These are phyloP conservation scores for Sacculina carcini DNA, from an alignment of 2,888 invertebrate genomes.

Conservation along the genomic window DNA sequence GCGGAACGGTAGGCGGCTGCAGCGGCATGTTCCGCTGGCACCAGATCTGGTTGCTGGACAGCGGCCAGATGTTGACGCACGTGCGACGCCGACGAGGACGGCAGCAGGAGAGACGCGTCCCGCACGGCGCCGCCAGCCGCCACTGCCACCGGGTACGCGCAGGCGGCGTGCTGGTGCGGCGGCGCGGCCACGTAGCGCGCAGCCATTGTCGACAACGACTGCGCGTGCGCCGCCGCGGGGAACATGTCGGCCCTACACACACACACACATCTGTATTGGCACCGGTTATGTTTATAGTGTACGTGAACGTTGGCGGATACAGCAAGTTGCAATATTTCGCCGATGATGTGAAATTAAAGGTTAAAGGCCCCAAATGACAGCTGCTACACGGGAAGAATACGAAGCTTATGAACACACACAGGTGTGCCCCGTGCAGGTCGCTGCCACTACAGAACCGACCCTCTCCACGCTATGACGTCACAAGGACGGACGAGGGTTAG, in stretches of 20 bases:
- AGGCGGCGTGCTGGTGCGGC: background rate
- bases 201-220: too few species aligned
- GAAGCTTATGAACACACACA: too few species aligned
- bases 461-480: too few species aligned
- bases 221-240: background rate
- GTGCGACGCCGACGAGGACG: background rate
- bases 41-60: constrained; percentile 1
- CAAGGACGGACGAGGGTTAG: too few species aligned
- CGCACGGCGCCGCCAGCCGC: constrained; percentile 10
- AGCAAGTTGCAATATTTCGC: too few species aligned
- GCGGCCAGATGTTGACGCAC: constrained; percentile 2
- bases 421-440: too few species aligned
- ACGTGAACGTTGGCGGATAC: too few species aligned
- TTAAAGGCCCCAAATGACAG: too few species aligned
- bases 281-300: too few species aligned
- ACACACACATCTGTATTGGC: constrained; percentile 29
- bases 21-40: background rate
- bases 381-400: too few species aligned
- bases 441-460: too few species aligned
- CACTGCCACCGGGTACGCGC: constrained; percentile 4
- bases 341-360: too few species aligned
- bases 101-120: background rate
- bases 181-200: background rate
- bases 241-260: constrained; percentile 4
- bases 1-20: constrained; percentile 3